phyloP scores from a whole-genome alignment of 2,113 vertebrate species.

The Atrichornis clamosus region DNA sequence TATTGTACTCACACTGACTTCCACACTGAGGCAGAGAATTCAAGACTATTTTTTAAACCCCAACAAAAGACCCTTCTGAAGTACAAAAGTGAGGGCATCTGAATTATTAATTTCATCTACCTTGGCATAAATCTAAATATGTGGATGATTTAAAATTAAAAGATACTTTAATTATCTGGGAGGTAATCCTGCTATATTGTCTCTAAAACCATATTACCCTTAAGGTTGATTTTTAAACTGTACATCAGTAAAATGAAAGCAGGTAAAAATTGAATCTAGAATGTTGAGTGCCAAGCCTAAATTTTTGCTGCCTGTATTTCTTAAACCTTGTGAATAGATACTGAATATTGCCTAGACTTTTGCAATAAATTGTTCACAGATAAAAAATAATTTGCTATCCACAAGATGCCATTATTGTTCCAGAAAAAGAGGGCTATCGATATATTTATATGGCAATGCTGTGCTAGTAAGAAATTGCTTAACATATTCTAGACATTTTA shows the following conservation, averaged over 20 bases:
- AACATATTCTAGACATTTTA: neutral
- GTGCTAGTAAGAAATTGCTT: neutral
- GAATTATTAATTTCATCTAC: neutral
- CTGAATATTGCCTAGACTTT: neutral
- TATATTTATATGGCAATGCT: conserved; percentile 33
- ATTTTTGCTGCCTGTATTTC: neutral
- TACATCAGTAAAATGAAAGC: neutral
- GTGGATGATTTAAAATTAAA: neutral
- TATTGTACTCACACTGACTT: neutral
- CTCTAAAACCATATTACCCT: neutral
- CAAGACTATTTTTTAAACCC: neutral
- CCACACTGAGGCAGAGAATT: neutral
- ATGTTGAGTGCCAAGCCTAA: neutral
- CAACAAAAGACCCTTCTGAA: neutral
- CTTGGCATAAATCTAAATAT: neutral
- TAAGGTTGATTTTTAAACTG: neutral
- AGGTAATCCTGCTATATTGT: neutral
- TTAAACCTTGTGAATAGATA: neutral
- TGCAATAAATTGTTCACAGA: neutral
- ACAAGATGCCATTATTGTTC: conserved; percentile 54
- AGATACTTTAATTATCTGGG: neutral
- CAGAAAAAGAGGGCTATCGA: neutral
- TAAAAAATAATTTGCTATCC: neutral
- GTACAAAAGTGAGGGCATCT: neutral
- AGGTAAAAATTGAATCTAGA: neutral